Conservation (phyloP, 2,888 invertebrate genomes). For the Pilophorus perplexus region DNA sequence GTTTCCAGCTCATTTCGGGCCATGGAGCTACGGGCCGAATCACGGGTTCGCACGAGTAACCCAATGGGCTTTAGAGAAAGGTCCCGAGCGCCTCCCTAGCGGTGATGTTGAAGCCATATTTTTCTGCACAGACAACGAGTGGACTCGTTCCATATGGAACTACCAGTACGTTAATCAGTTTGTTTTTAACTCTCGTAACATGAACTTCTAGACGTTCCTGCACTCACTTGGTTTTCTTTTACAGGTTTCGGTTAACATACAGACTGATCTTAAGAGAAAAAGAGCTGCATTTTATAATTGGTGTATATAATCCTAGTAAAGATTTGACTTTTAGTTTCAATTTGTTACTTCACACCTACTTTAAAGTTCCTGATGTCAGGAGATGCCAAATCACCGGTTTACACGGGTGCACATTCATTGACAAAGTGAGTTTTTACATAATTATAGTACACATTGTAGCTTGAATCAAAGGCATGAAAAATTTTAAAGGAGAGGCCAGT, state of each 20-base stretch:
- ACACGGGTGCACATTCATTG: conserved; percentile 84
- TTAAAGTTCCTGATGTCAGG: conserved; percentile 91
- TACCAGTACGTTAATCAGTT: conserved; percentile 82
- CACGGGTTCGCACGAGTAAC: conserved; percentile 94
- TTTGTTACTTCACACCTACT: conserved; percentile 89
- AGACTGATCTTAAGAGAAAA: conserved; percentile 86
- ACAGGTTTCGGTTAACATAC: conserved; percentile 87
- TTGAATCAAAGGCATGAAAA: neutral
- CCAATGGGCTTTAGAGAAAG: conserved; percentile 86
- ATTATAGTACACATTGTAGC: neutral
- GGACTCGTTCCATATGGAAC: conserved; percentile 92
- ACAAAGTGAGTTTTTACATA: conserved; percentile 62
- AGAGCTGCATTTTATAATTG: conserved; percentile 88
- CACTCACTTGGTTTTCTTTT: conserved; percentile 28
- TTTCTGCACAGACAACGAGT: conserved; percentile 88
- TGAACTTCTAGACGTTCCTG: neutral
- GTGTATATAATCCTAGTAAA: conserved; percentile 90
- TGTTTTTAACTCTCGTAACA: too few relatives aligned
- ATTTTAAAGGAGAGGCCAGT: neutral
- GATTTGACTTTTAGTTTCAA: conserved; percentile 89
- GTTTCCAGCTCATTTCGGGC: conserved; percentile 83
- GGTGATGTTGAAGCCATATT: conserved; percentile 91
- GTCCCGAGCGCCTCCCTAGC: conserved; percentile 81
- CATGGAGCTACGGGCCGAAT: conserved; percentile 92
- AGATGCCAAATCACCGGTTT: conserved; percentile 89